Percentiles rank a stretch among this genome's conserved stretches.
Evolutionary conservation across 2,888 invertebrate genomes (phyloP).

Genomic region (Loripinus fragilis): DNA sequence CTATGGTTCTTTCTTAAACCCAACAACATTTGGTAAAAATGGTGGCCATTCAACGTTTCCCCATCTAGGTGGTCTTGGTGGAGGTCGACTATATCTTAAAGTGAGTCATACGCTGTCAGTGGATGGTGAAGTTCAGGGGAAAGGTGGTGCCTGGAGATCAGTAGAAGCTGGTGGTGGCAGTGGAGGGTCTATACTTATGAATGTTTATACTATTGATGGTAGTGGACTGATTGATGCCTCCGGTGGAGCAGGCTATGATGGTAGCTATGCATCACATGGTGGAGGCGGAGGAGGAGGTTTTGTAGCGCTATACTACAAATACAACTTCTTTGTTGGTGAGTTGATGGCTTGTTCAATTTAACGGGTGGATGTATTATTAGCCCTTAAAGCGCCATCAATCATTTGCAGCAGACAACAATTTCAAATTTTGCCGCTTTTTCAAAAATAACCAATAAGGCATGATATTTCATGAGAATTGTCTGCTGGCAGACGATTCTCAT

Average conservation of each 20-base stretch:
- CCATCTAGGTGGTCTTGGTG: slow-evolving; percentile 66
- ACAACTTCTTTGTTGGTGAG: slow-evolving; percentile 73
- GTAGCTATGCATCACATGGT: slow-evolving; percentile 47
- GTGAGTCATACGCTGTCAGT: slow-evolving; percentile 64
- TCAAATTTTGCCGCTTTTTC: too few relatives aligned
- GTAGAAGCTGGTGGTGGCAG: slow-evolving; percentile 72
- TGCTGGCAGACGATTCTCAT: too few relatives aligned
- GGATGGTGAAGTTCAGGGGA: slow-evolving; percentile 29
- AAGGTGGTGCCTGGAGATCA: slow-evolving; percentile 68
- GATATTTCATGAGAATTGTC: too few relatives aligned
- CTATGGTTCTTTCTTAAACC: slow-evolving; percentile 68
- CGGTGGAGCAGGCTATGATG: slow-evolving; percentile 69
- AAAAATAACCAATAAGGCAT: too few relatives aligned
- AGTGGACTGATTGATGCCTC: slow-evolving; percentile 66
- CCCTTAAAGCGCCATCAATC: too few relatives aligned
- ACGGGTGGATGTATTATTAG: too few relatives aligned
- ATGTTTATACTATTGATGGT: slow-evolving; percentile 69
- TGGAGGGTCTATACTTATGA: slow-evolving; percentile 69
- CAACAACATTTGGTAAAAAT: slow-evolving; percentile 69
- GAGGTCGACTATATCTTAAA: slow-evolving; percentile 65
- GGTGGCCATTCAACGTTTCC: slow-evolving; percentile 74
- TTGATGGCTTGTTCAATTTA: too few relatives aligned
- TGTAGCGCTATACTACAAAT: slow-evolving; percentile 69
- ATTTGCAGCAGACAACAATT: too few relatives aligned
- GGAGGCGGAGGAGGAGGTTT: slow-evolving; percentile 75